A percentile compares a stretch with the other conserved stretches of the same genome.
These are phyloP conservation scores for Pygoscelis antarcticus DNA, from an alignment of 2,113 vertebrate species.

Conservation along the genomic window DNA sequence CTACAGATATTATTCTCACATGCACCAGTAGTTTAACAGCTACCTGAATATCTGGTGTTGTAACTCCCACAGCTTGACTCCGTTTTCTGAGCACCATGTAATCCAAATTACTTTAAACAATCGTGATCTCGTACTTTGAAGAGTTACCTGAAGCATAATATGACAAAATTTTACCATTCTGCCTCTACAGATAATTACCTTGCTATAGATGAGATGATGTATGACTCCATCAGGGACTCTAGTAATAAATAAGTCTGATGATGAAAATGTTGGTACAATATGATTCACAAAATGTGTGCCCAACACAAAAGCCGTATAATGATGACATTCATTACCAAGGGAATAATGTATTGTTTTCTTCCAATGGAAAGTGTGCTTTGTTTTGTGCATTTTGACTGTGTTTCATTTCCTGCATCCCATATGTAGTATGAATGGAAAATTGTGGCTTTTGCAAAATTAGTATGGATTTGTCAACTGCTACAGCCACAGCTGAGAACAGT, in stretches of 20 bases:
- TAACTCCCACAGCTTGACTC: not conserved
- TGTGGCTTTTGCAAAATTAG: not conserved
- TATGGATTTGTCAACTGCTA: not conserved
- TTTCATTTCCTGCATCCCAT: not conserved
- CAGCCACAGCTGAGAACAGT: not conserved
- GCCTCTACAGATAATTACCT: not conserved
- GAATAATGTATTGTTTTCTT: not conserved
- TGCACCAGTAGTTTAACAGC: not conserved
- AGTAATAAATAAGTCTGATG: not conserved
- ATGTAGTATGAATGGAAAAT: not conserved
- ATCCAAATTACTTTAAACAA: not conserved
- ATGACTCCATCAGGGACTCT: not conserved
- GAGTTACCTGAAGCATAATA: not conserved
- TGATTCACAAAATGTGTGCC: not conserved
- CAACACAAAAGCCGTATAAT: not conserved
- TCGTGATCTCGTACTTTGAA: fast-evolving
- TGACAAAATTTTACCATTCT: not conserved
- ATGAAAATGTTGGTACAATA: not conserved
- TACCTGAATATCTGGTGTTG: not conserved
- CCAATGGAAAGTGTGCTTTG: not conserved
- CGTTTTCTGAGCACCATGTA: not conserved
- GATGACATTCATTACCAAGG: not conserved
- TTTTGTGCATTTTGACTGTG: not conserved
- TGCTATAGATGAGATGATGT: not conserved
- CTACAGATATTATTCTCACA: not conserved